Conservation (phyloP, 1,140 invertebrate species). For the Procambarus virginalis region DNA sequence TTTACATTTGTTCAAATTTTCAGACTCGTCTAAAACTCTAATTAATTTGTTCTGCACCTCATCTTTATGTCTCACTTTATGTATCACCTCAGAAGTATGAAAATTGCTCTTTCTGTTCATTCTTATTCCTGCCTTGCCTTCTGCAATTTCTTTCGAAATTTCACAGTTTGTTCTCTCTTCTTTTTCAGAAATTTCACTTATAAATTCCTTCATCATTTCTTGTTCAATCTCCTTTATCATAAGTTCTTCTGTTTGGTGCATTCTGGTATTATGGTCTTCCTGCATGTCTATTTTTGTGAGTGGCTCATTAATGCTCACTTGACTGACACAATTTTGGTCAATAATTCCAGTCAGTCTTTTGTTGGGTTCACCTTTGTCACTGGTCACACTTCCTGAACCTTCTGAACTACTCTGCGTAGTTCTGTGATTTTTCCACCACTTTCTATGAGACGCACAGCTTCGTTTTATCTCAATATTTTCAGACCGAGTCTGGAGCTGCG, state of each 20-base stretch:
- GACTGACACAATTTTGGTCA: not conserved
- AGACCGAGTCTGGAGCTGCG: not conserved
- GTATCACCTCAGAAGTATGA: too few species aligned
- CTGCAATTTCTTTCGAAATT: not conserved
- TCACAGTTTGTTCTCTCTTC: not conserved
- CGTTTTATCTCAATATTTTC: not conserved
- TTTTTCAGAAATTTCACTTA: not conserved
- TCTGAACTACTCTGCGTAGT: not conserved
- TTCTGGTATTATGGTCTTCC: not conserved
- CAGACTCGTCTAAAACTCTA: not conserved
- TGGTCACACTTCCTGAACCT: not conserved
- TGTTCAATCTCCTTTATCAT: not conserved
- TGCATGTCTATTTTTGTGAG: not conserved
- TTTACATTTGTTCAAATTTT: not conserved
- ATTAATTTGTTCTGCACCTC: not conserved
- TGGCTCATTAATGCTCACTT: not conserved
- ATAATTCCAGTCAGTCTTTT: not conserved
- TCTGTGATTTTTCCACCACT: not conserved
- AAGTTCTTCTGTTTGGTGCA: not conserved
- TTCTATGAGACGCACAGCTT: not conserved
- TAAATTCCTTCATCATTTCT: slow-evolving; percentile 8
- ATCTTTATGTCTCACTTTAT: not conserved
- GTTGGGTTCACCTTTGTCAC: not conserved
- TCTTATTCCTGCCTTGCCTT: not conserved
- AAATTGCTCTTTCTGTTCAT: not conserved